Percentiles rank a stretch among this genome's conserved stretches.
Conservation (phyloP, 2,113 vertebrate species). For the Neoarius graeffei region DNA sequence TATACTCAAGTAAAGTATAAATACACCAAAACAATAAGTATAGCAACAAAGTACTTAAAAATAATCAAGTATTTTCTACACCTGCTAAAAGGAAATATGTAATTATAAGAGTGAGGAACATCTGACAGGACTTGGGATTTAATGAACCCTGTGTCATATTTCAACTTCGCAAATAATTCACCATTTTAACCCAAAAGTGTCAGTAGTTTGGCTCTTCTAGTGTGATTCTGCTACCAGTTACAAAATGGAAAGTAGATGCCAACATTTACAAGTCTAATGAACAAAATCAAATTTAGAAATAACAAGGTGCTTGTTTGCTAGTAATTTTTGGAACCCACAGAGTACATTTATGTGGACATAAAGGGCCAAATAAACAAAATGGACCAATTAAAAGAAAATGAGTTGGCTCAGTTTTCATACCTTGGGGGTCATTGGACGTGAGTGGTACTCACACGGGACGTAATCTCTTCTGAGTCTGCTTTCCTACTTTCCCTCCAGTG, state of each 20-base stretch:
- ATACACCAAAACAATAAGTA: too few species aligned
- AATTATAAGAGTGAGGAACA: too few species aligned
- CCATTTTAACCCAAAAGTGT: not conserved
- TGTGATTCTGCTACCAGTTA: slow-evolving; percentile 13
- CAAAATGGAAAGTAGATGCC: slow-evolving; percentile 34
- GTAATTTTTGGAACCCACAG: slow-evolving; percentile 14
- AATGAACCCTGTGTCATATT: too few species aligned
- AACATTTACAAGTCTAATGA: slow-evolving; percentile 52
- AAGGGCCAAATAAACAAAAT: slow-evolving; percentile 37
- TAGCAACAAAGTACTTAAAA: too few species aligned
- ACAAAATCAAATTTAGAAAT: slow-evolving; percentile 45
- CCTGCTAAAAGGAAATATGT: too few species aligned
- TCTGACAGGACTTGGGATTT: too few species aligned
- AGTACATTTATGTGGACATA: slow-evolving; percentile 28
- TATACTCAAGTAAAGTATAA: too few species aligned
- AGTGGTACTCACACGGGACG: not conserved
- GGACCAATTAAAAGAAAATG: slow-evolving; percentile 27
- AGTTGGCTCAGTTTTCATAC: slow-evolving; percentile 23
- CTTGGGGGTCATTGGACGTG: slow-evolving; percentile 5
- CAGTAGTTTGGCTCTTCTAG: not conserved
- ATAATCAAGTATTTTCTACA: too few species aligned
- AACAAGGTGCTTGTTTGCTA: slow-evolving; percentile 31
- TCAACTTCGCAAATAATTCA: not conserved
- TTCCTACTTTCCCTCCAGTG: not conserved
- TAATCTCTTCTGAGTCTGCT: not conserved